These are phyloP conservation scores for Suricata suricatta DNA, from an alignment of 2,113 vertebrate species.

Conservation along the genomic window DNA sequence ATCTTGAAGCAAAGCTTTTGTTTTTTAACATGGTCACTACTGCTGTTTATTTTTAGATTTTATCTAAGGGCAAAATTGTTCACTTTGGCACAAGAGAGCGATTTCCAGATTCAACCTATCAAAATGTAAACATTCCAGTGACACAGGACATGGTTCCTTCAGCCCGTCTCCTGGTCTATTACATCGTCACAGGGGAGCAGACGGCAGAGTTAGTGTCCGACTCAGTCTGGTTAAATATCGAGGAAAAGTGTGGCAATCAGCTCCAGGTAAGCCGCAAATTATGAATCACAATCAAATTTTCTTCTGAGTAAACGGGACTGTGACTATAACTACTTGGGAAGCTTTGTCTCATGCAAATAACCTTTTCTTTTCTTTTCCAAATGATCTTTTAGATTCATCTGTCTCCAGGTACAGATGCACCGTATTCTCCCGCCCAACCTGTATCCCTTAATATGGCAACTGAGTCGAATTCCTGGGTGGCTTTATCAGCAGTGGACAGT, in stretches of 20 bases:
- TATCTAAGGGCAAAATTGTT: constrained; percentile 91
- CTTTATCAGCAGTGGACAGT: constrained; percentile 89
- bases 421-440: constrained; percentile 85
- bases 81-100: constrained; percentile 81
- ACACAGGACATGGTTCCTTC: constrained; percentile 93
- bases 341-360: background rate
- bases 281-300: background rate
- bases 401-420: background rate
- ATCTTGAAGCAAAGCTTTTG: background rate
- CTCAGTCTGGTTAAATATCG: constrained; percentile 92
- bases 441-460: constrained; percentile 84
- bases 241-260: constrained; percentile 89
- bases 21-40: background rate
- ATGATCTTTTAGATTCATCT: constrained; percentile 84
- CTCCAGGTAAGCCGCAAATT: constrained; percentile 85
- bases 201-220: constrained; percentile 93
- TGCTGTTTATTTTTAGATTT: constrained; percentile 81
- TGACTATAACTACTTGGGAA: background rate
- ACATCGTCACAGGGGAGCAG: constrained; percentile 89
- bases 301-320: background rate
- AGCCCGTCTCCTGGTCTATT: constrained; percentile 93
- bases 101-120: constrained; percentile 70
- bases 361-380: constrained; percentile 44
- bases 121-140: constrained; percentile 87
- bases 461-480: constrained; percentile 86